Conservation (phyloP, 2,888 invertebrate genomes). For the Thymelicus sylvestris region DNA sequence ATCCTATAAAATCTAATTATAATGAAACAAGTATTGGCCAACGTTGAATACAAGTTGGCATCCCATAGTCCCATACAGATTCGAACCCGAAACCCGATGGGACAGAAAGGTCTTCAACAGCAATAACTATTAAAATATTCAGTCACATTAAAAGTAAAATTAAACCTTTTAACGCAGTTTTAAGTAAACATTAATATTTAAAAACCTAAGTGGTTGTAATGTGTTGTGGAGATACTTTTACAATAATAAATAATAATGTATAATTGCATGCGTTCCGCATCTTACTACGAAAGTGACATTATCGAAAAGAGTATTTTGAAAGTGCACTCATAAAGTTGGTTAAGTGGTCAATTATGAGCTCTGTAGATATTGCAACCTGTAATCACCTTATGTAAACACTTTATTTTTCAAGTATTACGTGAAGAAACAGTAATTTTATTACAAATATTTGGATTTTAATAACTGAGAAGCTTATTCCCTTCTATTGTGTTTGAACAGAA, state of each 20-base stretch:
- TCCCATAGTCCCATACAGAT: too few species aligned
- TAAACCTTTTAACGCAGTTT: too few species aligned
- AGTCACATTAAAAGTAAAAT: too few species aligned
- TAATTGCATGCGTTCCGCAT: conserved; percentile 3
- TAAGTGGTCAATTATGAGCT: conserved; percentile 30
- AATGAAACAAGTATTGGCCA: too few species aligned
- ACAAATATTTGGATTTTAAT: background rate
- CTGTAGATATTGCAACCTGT: conserved; percentile 19
- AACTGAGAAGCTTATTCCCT: background rate
- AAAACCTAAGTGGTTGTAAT: too few species aligned
- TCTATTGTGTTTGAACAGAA: too few species aligned
- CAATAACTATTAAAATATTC: too few species aligned
- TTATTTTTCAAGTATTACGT: conserved; percentile 6
- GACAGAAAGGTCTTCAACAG: too few species aligned
- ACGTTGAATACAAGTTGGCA: too few species aligned
- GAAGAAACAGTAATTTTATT: background rate
- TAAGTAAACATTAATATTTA: too few species aligned
- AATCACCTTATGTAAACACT: conserved; percentile 28
- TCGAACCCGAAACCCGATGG: too few species aligned
- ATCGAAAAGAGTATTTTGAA: conserved; percentile 29
- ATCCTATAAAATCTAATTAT: too few species aligned
- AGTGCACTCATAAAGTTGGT: conserved; percentile 38
- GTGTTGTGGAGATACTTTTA: background rate
- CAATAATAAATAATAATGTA: background rate
- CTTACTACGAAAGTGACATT: conserved; percentile 8